Percentiles rank a stretch among this genome's conserved stretches.
phyloP scores from a whole-genome alignment of 2,113 vertebrate genomes.

The Burhinus oedicnemus region DNA sequence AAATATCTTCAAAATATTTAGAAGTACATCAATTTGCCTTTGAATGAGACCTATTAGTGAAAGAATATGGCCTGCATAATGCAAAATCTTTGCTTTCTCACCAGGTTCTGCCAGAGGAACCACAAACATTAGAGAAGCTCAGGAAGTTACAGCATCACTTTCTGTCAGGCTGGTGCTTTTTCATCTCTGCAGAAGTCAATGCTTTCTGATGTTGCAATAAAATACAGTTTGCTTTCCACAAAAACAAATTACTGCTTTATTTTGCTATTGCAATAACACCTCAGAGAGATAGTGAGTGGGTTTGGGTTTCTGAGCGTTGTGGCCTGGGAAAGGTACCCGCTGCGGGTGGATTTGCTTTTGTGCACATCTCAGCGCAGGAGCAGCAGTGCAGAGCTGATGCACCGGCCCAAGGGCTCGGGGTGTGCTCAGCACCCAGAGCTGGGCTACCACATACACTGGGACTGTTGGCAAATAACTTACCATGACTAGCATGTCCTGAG shows the following conservation, averaged over 20 bases:
- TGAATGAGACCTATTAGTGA: background rate
- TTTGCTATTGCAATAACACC: background rate
- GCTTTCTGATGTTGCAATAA: background rate
- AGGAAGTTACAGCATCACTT: background rate
- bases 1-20: background rate
- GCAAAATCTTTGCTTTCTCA: background rate
- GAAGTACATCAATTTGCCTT: background rate
- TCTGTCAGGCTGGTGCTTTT: background rate
- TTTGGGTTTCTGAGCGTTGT: background rate
- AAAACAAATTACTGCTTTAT: background rate
- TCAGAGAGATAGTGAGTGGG: background rate
- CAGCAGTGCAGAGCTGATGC: background rate
- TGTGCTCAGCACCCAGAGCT: background rate
- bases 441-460: background rate
- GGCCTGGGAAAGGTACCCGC: background rate
- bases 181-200: background rate
- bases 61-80: background rate
- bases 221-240: background rate
- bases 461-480: background rate
- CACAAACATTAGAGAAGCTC: background rate
- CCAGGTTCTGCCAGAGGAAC: background rate
- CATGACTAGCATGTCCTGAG: background rate
- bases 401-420: accelerated
- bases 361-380: background rate
- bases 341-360: background rate